Evolutionary conservation across 2,888 invertebrate species (phyloP), one percentile per base, ranked within the genome.

Genomic region (Nomada flava): DNA sequence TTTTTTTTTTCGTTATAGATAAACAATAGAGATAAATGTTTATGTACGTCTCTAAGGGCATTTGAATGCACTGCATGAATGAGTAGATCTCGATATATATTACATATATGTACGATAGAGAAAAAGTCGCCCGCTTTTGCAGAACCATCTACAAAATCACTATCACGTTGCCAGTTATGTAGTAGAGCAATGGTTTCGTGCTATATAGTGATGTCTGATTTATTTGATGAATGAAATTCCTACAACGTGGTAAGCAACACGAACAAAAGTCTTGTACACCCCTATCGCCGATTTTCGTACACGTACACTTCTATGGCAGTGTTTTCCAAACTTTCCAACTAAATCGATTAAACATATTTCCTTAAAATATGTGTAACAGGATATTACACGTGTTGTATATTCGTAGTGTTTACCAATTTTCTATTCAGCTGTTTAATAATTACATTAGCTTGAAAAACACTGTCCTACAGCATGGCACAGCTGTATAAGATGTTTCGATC

Each of bases 181-280:
- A 87, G 87, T 87, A 87, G 87, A 87, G 86, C 87, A 87, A 86
- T 84, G 71, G 74, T 86, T 78, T 80, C 84, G 72, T 84, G 82
- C 86, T 84, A 74, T 69, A 81, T 82, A 85, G 85, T 78, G 74
- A 72, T 86, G 83, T 83, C 76, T 75, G 64, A 82, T 79, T 73
- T 65, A 82, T 79, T 73, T 69, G 67, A 65, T 82, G 72, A 83
- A 75, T 78, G 75, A 71, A 72, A 74, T 5, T 20, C 55, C 57
- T 59, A 36, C 18, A 50, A 70, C 69, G 64, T 65, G 60, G 52
- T 26, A 65, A 62, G 55, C 81, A 72, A 73, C 68, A 63, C 69
- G 72, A 73, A 68, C 57, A 44, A 11, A 57, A 77, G 36, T 29
- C 53, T 62, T 13, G 55, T 42, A 68, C 53, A 13, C 52, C n/a